phyloP scores from a whole-genome alignment of 1,140 invertebrate species.

The Drosophila asahinai region DNA sequence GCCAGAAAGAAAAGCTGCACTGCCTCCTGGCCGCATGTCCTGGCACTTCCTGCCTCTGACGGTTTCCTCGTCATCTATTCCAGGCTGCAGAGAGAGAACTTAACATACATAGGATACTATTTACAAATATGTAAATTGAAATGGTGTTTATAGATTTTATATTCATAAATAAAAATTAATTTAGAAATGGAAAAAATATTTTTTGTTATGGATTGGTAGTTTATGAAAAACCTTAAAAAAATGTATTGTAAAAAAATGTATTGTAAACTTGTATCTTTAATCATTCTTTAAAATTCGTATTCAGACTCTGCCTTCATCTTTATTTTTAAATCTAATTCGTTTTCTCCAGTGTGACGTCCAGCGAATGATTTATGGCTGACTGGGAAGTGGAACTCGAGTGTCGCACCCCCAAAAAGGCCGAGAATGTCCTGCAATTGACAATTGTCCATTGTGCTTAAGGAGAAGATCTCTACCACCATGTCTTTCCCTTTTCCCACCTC shows the following conservation, averaged over 20 bases:
- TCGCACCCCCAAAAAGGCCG: slow-evolving; percentile 34
- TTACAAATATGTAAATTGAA: no score
- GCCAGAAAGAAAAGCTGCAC: slow-evolving; percentile 60
- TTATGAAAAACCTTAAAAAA: neutral
- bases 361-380: slow-evolving; percentile 67
- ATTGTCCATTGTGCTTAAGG: slow-evolving; percentile 56
- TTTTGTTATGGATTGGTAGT: neutral
- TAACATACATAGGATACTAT: neutral
- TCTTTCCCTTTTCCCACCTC: neutral
- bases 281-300: neutral
- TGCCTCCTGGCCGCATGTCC: slow-evolving; percentile 60
- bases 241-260: neutral
- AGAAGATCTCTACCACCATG: neutral
- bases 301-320: neutral
- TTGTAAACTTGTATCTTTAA: neutral
- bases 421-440: slow-evolving; percentile 76
- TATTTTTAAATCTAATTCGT: no score
- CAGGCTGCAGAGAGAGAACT: slow-evolving; percentile 7
- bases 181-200: neutral
- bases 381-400: slow-evolving; percentile 59
- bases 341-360: slow-evolving; percentile 26
- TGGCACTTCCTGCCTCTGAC: slow-evolving; percentile 68
- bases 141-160: no score
- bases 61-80: slow-evolving; percentile 65
- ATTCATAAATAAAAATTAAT: neutral